A percentile compares a stretch with the other conserved stretches of the same genome.
Evolutionary conservation across 2,113 vertebrate species (phyloP).

Genomic region (Calidris pygmaea): DNA sequence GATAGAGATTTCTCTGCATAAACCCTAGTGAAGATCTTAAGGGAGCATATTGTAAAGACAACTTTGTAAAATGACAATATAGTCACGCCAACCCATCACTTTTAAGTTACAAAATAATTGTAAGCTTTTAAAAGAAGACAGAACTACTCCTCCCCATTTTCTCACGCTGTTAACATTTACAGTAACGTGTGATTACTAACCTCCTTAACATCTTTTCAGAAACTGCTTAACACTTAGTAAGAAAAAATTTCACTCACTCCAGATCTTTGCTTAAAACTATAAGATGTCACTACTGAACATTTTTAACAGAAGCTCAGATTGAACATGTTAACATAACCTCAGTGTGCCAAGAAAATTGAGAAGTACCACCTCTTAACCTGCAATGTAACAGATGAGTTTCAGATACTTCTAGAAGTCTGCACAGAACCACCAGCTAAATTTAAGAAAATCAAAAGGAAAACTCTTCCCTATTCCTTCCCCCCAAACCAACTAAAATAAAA

Average conservation of each 20-base stretch:
- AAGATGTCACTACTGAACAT: not conserved
- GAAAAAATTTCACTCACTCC: not conserved
- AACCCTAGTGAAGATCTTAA: not conserved
- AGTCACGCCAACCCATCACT: rapidly evolving
- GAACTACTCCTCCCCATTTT: not conserved
- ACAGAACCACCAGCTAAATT: not conserved
- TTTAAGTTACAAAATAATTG: not conserved
- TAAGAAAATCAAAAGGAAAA: not conserved
- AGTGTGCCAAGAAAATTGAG: not conserved
- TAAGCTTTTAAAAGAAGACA: not conserved
- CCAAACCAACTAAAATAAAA: not conserved
- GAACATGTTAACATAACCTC: not conserved
- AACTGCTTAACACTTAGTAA: not conserved
- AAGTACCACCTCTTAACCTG: not conserved
- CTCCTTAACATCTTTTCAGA: not conserved
- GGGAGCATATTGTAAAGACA: not conserved
- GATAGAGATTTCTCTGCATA: not conserved
- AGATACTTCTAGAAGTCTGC: not conserved
- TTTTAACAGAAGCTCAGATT: not conserved
- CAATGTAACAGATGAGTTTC: not conserved
- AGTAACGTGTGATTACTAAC: not conserved
- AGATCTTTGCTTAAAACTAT: not conserved
- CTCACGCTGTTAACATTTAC: not conserved
- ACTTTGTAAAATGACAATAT: not conserved
- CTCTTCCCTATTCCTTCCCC: not conserved